Evolutionary conservation across 2,113 vertebrate genomes (phyloP).

Genomic region (Axis porcinus): DNA sequence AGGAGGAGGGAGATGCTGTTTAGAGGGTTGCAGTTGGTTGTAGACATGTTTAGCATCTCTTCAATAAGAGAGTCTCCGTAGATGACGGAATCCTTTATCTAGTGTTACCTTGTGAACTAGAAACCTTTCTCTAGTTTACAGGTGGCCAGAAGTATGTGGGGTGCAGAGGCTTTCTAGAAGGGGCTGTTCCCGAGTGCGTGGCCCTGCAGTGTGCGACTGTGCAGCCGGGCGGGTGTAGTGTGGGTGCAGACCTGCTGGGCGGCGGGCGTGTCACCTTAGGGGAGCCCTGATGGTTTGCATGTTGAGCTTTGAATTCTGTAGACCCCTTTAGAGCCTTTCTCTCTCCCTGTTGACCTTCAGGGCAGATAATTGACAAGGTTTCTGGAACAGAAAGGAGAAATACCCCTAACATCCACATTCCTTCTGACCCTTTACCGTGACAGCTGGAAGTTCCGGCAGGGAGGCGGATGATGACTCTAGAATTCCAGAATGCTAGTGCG

Average conservation of each 20-base stretch:
- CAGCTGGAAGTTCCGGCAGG: not conserved
- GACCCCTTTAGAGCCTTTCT: not conserved
- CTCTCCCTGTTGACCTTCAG: not conserved
- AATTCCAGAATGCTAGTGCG: not conserved
- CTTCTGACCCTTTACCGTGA: not conserved
- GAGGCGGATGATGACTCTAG: not conserved
- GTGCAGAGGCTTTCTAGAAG: not conserved
- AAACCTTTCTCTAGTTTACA: not conserved
- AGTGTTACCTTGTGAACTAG: not conserved
- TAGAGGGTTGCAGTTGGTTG: not conserved
- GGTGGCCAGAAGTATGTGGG: not conserved
- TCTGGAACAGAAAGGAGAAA: not conserved
- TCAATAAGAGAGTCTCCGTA: not conserved
- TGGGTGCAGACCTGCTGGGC: not conserved
- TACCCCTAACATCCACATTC: not conserved
- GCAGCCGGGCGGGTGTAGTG: not conserved
- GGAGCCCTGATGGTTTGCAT: not conserved
- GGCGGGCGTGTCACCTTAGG: not conserved
- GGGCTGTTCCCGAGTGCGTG: accelerated
- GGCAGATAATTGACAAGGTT: not conserved
- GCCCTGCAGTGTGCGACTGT: accelerated
- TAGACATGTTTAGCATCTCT: not conserved
- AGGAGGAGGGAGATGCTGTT: not conserved
- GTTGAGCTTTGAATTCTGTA: not conserved
- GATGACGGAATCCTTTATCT: too few relatives aligned